These are phyloP conservation scores for Colletes gigas DNA, from an alignment of 1,140 invertebrate genomes.

Conservation along the genomic window DNA sequence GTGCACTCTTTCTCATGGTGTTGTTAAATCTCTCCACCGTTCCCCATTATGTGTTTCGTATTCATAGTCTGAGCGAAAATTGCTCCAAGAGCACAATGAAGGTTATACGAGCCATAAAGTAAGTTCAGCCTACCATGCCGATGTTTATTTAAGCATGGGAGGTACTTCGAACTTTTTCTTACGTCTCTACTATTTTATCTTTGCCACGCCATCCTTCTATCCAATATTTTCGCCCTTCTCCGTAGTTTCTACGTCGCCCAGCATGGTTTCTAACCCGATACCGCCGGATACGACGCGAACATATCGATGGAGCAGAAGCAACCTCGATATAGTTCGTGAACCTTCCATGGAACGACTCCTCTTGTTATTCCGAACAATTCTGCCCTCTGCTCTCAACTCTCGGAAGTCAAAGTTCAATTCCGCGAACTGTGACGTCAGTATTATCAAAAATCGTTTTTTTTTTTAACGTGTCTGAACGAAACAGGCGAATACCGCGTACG, in stretches of 20 bases:
- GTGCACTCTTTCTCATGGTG: slow-evolving; percentile 40
- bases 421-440: neutral
- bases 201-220: neutral
- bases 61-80: slow-evolving; percentile 77
- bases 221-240: neutral
- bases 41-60: slow-evolving; percentile 69
- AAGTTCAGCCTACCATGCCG: slow-evolving; percentile 64
- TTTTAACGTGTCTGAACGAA: neutral
- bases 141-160: slow-evolving; percentile 72
- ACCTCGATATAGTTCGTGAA: neutral
- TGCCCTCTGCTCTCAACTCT: slow-evolving; percentile 35
- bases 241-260: neutral
- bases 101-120: slow-evolving; percentile 74
- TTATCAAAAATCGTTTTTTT: neutral
- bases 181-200: neutral
- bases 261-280: neutral
- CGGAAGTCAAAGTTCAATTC: neutral
- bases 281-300: neutral
- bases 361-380: slow-evolving; percentile 31
- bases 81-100: slow-evolving; percentile 73
- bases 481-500: slow-evolving; percentile 34
- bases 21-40: slow-evolving; percentile 70
- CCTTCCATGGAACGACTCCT: slow-evolving; percentile 21
- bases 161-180: slow-evolving; percentile 21
- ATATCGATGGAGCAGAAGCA: slow-evolving; percentile 31